Percentiles rank a stretch among this genome's conserved stretches.
Evolutionary conservation across 2,113 vertebrate species (phyloP).

Genomic region (Zootoca vivipara): DNA sequence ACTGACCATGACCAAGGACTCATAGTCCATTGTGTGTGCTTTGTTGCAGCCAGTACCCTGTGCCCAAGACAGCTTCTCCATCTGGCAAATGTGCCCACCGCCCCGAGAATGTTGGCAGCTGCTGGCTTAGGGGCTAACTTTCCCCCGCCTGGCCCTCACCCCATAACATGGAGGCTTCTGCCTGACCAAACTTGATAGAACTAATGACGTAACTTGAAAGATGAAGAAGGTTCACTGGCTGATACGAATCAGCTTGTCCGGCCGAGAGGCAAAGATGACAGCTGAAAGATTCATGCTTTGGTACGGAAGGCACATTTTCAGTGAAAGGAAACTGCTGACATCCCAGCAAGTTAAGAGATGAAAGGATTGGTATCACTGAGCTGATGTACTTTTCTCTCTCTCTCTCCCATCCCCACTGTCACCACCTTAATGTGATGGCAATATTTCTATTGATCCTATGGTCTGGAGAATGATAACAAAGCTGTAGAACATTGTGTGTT

Average conservation of each 20-base stretch:
- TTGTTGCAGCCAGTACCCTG: too few relatives aligned
- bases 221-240: constrained; percentile 2
- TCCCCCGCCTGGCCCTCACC: neutral
- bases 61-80: too few relatives aligned
- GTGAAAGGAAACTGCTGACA: constrained; percentile 36
- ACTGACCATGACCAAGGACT: too few relatives aligned
- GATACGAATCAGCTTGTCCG: neutral
- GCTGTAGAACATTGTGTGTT: neutral
- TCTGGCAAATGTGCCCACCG: too few relatives aligned
- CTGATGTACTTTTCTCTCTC: too few relatives aligned
- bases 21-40: too few relatives aligned
- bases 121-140: neutral
- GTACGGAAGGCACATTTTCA: constrained; percentile 27
- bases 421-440: constrained; percentile 12
- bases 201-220: neutral
- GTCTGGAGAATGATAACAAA: constrained; percentile 25
- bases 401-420: neutral
- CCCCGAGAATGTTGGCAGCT: too few relatives aligned
- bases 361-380: constrained; percentile 39
- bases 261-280: constrained; percentile 33
- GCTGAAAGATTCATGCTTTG: constrained; percentile 17
- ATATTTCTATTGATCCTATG: neutral
- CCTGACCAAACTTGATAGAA: constrained; percentile 27
- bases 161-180: neutral
- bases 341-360: constrained; percentile 30